Evolutionary conservation across 35 echinoderm and acorn worm genomes (phyloP).

Genomic region (Apostichopus japonicus): DNA sequence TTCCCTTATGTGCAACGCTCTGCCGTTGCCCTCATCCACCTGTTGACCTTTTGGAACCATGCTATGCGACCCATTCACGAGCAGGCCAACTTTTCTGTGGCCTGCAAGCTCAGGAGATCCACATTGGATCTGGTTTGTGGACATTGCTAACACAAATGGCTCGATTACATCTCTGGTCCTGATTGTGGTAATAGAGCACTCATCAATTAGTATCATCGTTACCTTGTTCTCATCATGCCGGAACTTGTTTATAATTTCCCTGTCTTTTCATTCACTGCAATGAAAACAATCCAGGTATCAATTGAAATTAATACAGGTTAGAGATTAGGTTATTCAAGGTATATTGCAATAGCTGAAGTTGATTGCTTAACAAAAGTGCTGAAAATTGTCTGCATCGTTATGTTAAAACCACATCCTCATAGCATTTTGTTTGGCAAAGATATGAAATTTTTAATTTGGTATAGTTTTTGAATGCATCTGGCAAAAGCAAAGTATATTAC

Average conservation of each 20-base stretch:
- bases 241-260: background rate
- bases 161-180: background rate
- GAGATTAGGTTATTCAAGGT: background rate
- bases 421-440: too few species aligned
- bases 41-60: slow-evolving; percentile 11
- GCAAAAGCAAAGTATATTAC: too few species aligned
- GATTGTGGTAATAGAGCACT: background rate
- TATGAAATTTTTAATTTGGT: too few species aligned
- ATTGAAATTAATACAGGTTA: background rate
- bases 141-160: slow-evolving; percentile 12
- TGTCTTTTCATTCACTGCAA: slow-evolving; percentile 11
- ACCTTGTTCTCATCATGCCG: slow-evolving; percentile 24
- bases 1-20: slow-evolving; percentile 5
- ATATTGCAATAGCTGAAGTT: too few species aligned
- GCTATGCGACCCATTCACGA: slow-evolving; percentile 19
- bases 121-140: background rate
- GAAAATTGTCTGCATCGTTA: too few species aligned
- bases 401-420: too few species aligned
- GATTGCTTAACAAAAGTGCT: too few species aligned
- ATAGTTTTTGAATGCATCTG: too few species aligned
- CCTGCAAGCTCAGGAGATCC: background rate
- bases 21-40: background rate
- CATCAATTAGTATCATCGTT: slow-evolving; percentile 58
- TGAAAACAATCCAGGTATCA: background rate
- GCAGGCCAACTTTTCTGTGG: background rate